These are phyloP conservation scores for Agriotes lineatus DNA, from an alignment of 2,888 invertebrate species.

Conservation along the genomic window DNA sequence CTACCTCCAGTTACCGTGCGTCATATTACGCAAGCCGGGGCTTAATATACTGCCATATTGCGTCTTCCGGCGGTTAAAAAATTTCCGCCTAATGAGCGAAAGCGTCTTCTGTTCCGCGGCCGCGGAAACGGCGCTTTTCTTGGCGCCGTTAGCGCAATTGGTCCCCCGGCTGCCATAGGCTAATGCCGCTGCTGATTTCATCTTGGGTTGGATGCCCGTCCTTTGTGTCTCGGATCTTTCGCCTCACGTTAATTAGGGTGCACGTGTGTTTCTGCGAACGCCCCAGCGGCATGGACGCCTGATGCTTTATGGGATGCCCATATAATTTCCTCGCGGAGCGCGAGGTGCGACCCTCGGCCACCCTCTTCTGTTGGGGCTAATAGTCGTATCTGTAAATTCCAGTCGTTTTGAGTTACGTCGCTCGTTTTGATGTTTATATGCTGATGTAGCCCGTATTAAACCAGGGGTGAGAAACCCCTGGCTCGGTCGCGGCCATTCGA, in stretches of 20 bases:
- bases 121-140: constrained; percentile 39
- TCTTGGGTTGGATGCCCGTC: constrained; percentile 49
- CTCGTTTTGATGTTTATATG: too few relatives aligned
- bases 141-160: constrained; percentile 62
- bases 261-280: constrained; percentile 2
- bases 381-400: too few relatives aligned
- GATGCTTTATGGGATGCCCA: too few relatives aligned
- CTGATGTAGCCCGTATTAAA: too few relatives aligned
- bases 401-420: too few relatives aligned
- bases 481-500: too few relatives aligned
- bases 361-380: too few relatives aligned
- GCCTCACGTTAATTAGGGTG: constrained; percentile 21
- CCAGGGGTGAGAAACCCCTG: too few relatives aligned
- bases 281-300: too few relatives aligned
- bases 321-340: too few relatives aligned
- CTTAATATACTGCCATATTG: constrained; percentile 36
- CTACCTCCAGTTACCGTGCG: constrained; percentile 43
- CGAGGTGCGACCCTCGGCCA: too few relatives aligned
- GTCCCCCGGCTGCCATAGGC: constrained; percentile 65
- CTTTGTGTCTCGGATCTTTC: constrained; percentile 18
- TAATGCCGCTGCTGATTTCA: constrained; percentile 64
- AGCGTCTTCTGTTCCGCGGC: constrained; percentile 20
- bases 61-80: constrained; percentile 29
- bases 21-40: constrained; percentile 40
- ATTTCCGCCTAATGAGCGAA: constrained; percentile 26